A percentile compares a stretch with the other conserved stretches of the same genome.
Evolutionary conservation across 2,888 invertebrate species (phyloP).

Genomic region (Eristalis arbustorum): DNA sequence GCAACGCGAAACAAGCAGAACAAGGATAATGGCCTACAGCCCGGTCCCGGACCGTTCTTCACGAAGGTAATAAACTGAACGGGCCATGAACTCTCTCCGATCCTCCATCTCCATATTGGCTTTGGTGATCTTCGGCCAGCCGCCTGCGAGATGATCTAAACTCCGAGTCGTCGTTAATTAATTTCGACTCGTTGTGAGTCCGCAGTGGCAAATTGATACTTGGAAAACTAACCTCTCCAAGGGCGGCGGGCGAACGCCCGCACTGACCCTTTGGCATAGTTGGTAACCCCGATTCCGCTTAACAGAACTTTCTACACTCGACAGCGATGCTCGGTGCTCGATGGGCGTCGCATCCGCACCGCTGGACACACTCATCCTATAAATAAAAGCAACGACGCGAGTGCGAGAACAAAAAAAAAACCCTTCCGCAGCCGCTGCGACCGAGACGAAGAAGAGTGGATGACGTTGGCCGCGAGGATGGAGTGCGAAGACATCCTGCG

Average conservation of each 20-base stretch:
- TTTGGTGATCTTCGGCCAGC: constrained; percentile 19
- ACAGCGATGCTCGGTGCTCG: constrained; percentile 9
- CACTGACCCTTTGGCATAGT: constrained; percentile 62
- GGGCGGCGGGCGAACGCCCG: neutral
- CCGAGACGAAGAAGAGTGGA: constrained; percentile 3
- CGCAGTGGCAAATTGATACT: neutral
- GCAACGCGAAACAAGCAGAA: neutral
- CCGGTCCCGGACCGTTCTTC: constrained; percentile 32
- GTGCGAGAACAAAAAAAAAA: neutral
- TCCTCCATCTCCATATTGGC: neutral
- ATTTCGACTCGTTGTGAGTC: constrained; percentile 7
- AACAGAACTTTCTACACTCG: constrained; percentile 66
- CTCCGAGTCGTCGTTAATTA: constrained; percentile 44
- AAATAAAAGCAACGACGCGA: constrained; percentile 53
- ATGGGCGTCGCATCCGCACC: constrained; percentile 21
- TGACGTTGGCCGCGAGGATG: neutral
- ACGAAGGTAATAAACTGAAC: constrained; percentile 25
- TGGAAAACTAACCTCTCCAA: neutral
- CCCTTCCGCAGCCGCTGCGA: neutral
- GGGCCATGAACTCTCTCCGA: constrained; percentile 32
- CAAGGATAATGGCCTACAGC: constrained; percentile 45
- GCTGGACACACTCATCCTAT: constrained; percentile 46
- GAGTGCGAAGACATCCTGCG: constrained; percentile 44
- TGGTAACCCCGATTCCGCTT: constrained; percentile 65
- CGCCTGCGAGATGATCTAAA: neutral